Base-by-base conservation (phyloP, 2,797 vertebrate genomes). In the Thripadectes ignobilis region DNA sequence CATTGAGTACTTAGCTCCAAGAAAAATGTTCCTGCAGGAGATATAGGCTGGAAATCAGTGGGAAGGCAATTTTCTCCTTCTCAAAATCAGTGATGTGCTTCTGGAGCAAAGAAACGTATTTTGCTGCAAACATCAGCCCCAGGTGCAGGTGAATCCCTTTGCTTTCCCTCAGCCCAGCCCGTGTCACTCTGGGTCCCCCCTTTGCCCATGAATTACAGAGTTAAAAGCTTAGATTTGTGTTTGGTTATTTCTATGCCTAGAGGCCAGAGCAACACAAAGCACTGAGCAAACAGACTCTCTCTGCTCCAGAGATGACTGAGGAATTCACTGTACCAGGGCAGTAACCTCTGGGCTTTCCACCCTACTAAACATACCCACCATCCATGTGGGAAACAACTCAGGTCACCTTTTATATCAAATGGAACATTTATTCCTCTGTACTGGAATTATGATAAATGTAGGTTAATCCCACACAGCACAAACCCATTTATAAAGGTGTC, bases 281-380 rank as follows among this genome's bases (percentile, higher is more conserved):
- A 22, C 38, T 45, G 81, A 89, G 62, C 89, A 91, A 84, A 84
- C 54, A 80, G 74, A 49, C 67, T 73, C 39, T 18, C 38, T 41
- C 29, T 80, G 75, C 79, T 73, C 61, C 81, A 58, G 61, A 59
- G 39, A 8, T 3, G 45, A 30, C 14, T 7, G 30, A n/a, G n/a
- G 68, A 94, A 86, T 78, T 78, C 29, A 58, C 34, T 29, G 91
- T 52, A 36, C 75, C 17, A 3, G 81, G 89, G 82, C 89, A 84
- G 19, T 9, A 22, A 94, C 92, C 92, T 41, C 91, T 23, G 68
- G 72, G 91, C 87, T 95, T 95, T 96, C 95, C 93, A 96, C 79
- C 73, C 91, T 20, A 8, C 72, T 68, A 7, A 80, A 66, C 94
- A 38, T 3, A 38, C 19, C 65, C 18, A 10, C 72, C 19, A 36